Evolutionary conservation across 2,113 vertebrate species (phyloP).

Genomic region (Lipophrys pholis): DNA sequence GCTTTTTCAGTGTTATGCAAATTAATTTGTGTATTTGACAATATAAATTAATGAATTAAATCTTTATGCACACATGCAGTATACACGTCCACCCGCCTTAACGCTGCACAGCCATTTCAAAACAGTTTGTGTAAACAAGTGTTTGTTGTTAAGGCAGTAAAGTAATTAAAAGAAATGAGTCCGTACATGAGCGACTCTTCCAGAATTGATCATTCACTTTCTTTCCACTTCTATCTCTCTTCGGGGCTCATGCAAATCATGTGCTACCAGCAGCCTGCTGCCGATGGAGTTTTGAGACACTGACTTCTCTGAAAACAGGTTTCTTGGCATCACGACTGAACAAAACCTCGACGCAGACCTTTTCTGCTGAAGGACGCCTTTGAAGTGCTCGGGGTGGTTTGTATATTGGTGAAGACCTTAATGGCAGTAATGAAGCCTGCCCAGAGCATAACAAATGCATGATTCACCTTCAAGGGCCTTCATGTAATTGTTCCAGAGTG

Average conservation of each 20-base stretch:
- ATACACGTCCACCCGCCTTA: too few relatives aligned
- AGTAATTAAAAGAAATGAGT: constrained; percentile 20
- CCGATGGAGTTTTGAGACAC: background rate
- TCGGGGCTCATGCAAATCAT: constrained; percentile 10
- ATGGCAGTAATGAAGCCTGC: constrained; percentile 37
- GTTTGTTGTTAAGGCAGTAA: constrained; percentile 7
- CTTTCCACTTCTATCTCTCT: background rate
- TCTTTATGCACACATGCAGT: background rate
- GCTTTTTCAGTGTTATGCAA: too few relatives aligned
- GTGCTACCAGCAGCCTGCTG: constrained; percentile 8
- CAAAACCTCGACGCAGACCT: constrained; percentile 11
- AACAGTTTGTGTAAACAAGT: background rate
- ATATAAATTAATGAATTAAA: too few relatives aligned
- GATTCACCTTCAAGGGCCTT: constrained; percentile 56
- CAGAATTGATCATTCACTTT: constrained; percentile 8
- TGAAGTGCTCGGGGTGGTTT: constrained; percentile 47
- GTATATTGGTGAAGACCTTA: constrained; percentile 53
- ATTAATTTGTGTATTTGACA: too few relatives aligned
- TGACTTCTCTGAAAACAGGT: constrained; percentile 34
- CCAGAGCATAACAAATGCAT: constrained; percentile 55
- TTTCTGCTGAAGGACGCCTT: constrained; percentile 37
- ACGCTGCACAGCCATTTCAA: background rate
- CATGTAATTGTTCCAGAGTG: constrained; percentile 60
- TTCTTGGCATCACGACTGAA: constrained; percentile 17
- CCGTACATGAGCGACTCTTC: constrained; percentile 17